Percentiles rank a stretch among this genome's conserved stretches.
Evolutionary conservation across 2,113 vertebrate genomes (phyloP).

Genomic region (Otis tarda): DNA sequence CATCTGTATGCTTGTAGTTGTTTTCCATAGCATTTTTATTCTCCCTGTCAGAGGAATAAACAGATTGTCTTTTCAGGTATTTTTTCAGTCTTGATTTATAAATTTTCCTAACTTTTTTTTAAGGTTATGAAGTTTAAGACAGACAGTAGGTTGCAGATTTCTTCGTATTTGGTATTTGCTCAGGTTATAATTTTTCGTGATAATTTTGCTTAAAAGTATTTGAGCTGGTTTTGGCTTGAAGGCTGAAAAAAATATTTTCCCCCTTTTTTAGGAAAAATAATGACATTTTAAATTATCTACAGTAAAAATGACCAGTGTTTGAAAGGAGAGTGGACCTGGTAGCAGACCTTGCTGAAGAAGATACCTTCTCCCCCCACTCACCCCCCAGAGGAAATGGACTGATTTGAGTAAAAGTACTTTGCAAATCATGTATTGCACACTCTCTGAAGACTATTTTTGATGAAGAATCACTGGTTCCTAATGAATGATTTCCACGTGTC

Average conservation of each 20-base stretch:
- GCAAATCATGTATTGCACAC: not conserved
- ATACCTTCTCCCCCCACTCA: not conserved
- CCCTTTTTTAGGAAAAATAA: not conserved
- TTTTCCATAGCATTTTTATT: not conserved
- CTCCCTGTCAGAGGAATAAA: not conserved
- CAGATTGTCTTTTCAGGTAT: not conserved
- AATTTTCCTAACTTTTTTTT: not conserved
- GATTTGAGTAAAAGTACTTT: slow-evolving; percentile 21
- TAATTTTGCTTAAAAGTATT: not conserved
- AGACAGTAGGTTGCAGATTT: not conserved
- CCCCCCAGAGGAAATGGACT: not conserved
- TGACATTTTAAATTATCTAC: not conserved
- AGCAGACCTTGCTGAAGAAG: not conserved
- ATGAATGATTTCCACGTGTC: not conserved
- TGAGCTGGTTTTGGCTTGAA: not conserved
- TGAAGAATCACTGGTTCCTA: not conserved
- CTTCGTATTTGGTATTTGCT: not conserved
- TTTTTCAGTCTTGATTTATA: not conserved
- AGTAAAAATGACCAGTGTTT: not conserved
- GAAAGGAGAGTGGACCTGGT: not conserved
- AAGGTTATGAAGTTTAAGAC: not conserved
- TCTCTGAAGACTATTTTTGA: not conserved
- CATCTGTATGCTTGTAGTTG: not conserved
- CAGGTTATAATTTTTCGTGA: not conserved
- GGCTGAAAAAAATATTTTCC: not conserved